Percentiles rank a stretch among this genome's conserved stretches.
Conservation (phyloP, 1,140 invertebrate genomes). For the Trachymyrmex septentrionalis region DNA sequence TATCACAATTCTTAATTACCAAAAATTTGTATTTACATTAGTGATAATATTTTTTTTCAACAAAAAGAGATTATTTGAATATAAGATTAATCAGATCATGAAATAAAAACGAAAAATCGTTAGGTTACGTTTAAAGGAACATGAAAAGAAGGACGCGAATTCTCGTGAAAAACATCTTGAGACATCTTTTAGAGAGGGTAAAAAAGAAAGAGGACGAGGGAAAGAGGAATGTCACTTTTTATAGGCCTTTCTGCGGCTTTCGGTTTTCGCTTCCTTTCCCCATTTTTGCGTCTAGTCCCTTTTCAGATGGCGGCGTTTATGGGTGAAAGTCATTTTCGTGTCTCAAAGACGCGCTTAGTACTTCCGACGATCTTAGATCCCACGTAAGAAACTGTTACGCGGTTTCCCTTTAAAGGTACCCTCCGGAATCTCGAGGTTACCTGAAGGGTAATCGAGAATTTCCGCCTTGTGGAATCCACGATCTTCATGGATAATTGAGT, state of each 20-base stretch:
- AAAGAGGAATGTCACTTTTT: slow-evolving; percentile 1
- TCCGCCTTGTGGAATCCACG: slow-evolving; percentile 41
- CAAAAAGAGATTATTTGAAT: neutral
- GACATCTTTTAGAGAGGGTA: neutral
- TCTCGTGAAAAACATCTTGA: slow-evolving; percentile 9
- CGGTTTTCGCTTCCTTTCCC: slow-evolving; percentile 21
- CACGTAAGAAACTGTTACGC: slow-evolving; percentile 53
- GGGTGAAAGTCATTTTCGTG: slow-evolving; percentile 55
- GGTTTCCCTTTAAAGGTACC: slow-evolving; percentile 61
- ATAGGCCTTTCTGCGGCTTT: slow-evolving; percentile 21
- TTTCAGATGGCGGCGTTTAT: neutral
- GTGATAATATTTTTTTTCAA: neutral
- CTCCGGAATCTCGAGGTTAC: slow-evolving; percentile 48
- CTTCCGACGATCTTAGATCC: slow-evolving; percentile 42
- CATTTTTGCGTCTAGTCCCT: slow-evolving; percentile 49
- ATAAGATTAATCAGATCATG: neutral
- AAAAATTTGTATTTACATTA: neutral
- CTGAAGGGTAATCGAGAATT: slow-evolving; percentile 61
- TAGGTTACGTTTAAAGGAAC: slow-evolving; percentile 17
- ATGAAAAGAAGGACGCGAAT: neutral
- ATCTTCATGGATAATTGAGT: slow-evolving; percentile 60
- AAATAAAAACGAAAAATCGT: slow-evolving; percentile 4
- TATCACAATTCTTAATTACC: neutral
- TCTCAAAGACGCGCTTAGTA: slow-evolving; percentile 57
- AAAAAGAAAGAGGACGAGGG: neutral